Base-by-base conservation (phyloP, 2,113 vertebrate species). In the Cynoglossus semilaevis region DNA sequence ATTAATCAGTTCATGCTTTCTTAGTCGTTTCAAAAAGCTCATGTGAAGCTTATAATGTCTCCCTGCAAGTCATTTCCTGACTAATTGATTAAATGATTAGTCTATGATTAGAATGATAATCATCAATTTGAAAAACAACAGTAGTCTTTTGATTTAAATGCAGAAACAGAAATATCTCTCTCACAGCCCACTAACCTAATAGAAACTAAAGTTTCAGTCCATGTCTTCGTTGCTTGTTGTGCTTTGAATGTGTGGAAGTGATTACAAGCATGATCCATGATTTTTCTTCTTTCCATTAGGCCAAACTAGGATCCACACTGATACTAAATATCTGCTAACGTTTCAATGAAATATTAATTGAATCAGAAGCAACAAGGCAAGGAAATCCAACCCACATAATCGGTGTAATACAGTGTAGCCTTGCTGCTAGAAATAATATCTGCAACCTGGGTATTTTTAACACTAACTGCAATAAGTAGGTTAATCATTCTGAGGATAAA, bases 191-290 rank as follows among this genome's bases (percentile, higher is more conserved):
- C n/a, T n/a, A n/a, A n/a, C n/a, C n/a, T n/a, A n/a, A n/a, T n/a
- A n/a, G n/a, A 29, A 29, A 29, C 22, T 29, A 29, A 29, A n/a
- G 15, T 22, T 34, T 16, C 22, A 14, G 8, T 50, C 36, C 55
- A 46, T 42, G 2, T 0, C 36, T n/a, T n/a, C n/a, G n/a, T n/a
- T 11, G 53, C 34, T 50, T 51, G 5, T 13, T 41, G 9, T 50
- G n/a, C 41, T 44, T 70, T 57, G 29, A n/a, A 19, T 68, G 14
- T 58, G 16, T 70, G 70, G 22, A 38, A 90, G 88, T 87, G 90
- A 91, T 91, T 86, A 91, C 85, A 75, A 93, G 90, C 91, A 89
- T 93, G 91, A 88, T 93, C 89, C 90, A 82, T 94, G 57, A 61
- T 59, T 35, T 43, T 56, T 0, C 50, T 4, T 29, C 22, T 29